Evolutionary conservation across 2,888 invertebrate genomes (phyloP).

Genomic region (Sesamia inferens): DNA sequence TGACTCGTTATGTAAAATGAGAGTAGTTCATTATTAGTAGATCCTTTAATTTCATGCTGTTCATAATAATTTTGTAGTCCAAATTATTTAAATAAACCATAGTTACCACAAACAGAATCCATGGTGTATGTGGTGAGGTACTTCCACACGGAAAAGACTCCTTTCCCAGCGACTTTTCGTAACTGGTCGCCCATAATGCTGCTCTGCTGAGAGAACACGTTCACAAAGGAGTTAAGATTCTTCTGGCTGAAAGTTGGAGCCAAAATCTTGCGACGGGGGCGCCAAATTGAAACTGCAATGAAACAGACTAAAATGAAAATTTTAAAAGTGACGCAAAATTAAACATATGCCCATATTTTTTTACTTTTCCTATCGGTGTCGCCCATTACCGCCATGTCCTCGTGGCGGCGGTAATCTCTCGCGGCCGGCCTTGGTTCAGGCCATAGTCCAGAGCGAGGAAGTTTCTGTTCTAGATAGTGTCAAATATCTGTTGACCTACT

Average conservation of each 20-base stretch:
- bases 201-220: slow-evolving; percentile 67
- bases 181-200: slow-evolving; percentile 46
- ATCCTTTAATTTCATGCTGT: background rate
- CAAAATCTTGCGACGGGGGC: slow-evolving; percentile 71
- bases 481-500: no score
- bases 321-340: no score
- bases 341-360: no score
- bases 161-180: slow-evolving; percentile 3
- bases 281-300: slow-evolving; percentile 71
- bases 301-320: background rate
- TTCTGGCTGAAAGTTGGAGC: slow-evolving; percentile 69
- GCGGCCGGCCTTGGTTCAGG: no score
- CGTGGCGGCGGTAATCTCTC: no score
- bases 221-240: slow-evolving; percentile 66
- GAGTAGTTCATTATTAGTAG: background rate
- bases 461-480: no score
- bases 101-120: slow-evolving; percentile 37
- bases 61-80: background rate
- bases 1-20: background rate
- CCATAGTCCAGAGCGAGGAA: no score
- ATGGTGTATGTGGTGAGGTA: slow-evolving; percentile 33
- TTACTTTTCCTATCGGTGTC: no score
- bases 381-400: no score
- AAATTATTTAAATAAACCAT: background rate
- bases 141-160: slow-evolving; percentile 42